phyloP scores from a whole-genome alignment of 2,888 invertebrate genomes.

The Agrilus mali region DNA sequence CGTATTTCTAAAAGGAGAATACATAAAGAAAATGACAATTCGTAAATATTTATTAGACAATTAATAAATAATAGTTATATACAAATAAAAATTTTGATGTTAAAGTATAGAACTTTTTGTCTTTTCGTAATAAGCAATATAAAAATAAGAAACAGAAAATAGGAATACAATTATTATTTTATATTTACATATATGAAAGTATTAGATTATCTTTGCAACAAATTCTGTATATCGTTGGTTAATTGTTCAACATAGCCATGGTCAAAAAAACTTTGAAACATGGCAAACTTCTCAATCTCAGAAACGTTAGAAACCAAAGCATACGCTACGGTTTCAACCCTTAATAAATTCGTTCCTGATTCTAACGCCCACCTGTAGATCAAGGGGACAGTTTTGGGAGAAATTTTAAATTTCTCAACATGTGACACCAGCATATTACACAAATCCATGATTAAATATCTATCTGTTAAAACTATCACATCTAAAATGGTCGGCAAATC shows the following conservation, averaged over 20 bases:
- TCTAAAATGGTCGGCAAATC: constrained; percentile 36
- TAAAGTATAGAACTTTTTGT: too few species aligned
- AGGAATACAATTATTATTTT: too few species aligned
- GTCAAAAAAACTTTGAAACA: constrained; percentile 38
- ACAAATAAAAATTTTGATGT: too few species aligned
- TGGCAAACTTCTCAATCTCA: constrained; percentile 33
- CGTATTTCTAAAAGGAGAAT: too few species aligned
- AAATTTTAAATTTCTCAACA: constrained; percentile 41
- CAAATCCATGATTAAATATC: constrained; percentile 43
- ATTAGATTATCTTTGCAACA: constrained; percentile 23
- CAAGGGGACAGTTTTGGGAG: constrained; percentile 37
- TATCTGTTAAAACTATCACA: constrained; percentile 42
- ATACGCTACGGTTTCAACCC: constrained; percentile 46
- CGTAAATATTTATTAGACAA: too few species aligned
- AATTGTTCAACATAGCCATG: constrained; percentile 42
- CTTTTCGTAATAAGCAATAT: too few species aligned
- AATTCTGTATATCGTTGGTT: constrained; percentile 38
- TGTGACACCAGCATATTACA: constrained; percentile 39
- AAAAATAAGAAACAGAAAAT: too few species aligned
- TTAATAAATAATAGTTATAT: too few species aligned
- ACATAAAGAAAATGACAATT: too few species aligned
- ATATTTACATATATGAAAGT: neutral
- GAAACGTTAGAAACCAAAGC: constrained; percentile 40
- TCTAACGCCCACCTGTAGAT: constrained; percentile 48
- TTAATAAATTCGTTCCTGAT: constrained; percentile 47